Percentiles rank a stretch among this genome's conserved stretches.
These are phyloP conservation scores for Crotalus tigris DNA, from an alignment of 2,113 vertebrate species.

Conservation along the genomic window DNA sequence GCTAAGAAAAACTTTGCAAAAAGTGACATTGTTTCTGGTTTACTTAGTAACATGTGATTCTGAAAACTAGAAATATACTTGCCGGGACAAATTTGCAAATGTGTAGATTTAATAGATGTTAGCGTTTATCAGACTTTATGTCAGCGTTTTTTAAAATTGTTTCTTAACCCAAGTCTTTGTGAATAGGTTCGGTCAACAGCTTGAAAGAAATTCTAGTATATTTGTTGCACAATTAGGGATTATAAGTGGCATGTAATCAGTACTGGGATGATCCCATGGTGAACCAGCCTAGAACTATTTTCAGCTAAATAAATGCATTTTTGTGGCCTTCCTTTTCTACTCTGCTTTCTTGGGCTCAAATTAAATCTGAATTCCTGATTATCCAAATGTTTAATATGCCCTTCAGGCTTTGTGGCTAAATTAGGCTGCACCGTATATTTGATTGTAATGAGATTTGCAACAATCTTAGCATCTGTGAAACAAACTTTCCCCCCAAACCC, in stretches of 20 bases:
- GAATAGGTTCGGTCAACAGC: background rate
- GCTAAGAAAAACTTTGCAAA: background rate
- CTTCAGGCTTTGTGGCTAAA: constrained; percentile 34
- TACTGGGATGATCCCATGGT: background rate
- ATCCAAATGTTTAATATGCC: constrained; percentile 32
- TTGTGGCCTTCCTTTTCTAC: constrained; percentile 15
- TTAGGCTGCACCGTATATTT: constrained; percentile 12
- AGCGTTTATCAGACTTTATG: background rate
- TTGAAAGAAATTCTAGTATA: background rate
- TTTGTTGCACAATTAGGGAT: constrained; percentile 8
- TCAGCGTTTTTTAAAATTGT: background rate
- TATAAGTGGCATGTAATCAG: constrained; percentile 5
- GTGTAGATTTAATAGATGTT: background rate
- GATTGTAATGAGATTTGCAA: constrained; percentile 36
- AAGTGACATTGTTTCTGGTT: background rate
- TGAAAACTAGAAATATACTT: background rate
- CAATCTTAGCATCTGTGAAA: constrained; percentile 10
- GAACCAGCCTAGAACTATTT: constrained; percentile 7
- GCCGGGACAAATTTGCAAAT: background rate
- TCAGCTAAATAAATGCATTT: constrained; percentile 2
- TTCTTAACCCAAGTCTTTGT: background rate
- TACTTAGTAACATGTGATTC: background rate
- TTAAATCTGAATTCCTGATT: constrained; percentile 39
- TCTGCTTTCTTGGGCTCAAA: constrained; percentile 24
- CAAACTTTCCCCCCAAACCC: background rate